A percentile compares a stretch with the other conserved stretches of the same genome.
These are phyloP conservation scores for Melieria omissa DNA, from an alignment of 2,888 invertebrate genomes.

Conservation along the genomic window DNA sequence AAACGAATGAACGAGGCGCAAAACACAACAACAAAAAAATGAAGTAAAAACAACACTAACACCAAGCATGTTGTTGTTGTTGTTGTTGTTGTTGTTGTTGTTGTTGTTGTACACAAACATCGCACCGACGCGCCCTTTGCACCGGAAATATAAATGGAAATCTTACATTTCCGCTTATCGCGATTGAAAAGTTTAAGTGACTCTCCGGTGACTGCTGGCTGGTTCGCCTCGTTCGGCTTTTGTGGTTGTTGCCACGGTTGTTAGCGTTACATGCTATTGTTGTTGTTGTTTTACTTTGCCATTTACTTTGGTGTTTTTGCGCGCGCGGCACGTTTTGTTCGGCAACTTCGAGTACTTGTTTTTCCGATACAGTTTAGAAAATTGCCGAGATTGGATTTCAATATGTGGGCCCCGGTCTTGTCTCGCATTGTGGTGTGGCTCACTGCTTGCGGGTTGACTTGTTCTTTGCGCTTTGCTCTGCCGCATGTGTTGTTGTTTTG, in stretches of 20 bases:
- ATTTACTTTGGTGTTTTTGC: not conserved
- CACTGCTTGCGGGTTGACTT: no score
- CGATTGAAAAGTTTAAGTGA: slow-evolving; percentile 64
- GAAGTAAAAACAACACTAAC: no score
- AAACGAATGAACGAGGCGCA: no score
- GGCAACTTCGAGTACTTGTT: not conserved
- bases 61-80: no score
- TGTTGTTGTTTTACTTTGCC: slow-evolving; percentile 13
- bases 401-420: not conserved
- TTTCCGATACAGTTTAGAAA: slow-evolving; percentile 27
- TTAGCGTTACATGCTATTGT: not conserved
- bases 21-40: no score
- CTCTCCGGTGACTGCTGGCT: slow-evolving; percentile 44
- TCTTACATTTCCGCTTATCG: slow-evolving; percentile 59
- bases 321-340: slow-evolving; percentile 3
- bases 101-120: no score
- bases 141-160: slow-evolving; percentile 58
- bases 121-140: slow-evolving; percentile 21
- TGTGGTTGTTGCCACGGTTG: slow-evolving; percentile 4
- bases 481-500: no score
- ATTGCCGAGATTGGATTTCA: slow-evolving; percentile 23
- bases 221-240: slow-evolving; percentile 1
- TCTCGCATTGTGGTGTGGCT: no score
- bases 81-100: no score
- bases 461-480: no score